phyloP scores from a whole-genome alignment of 2,113 vertebrate genomes.

The Malurus elegans region DNA sequence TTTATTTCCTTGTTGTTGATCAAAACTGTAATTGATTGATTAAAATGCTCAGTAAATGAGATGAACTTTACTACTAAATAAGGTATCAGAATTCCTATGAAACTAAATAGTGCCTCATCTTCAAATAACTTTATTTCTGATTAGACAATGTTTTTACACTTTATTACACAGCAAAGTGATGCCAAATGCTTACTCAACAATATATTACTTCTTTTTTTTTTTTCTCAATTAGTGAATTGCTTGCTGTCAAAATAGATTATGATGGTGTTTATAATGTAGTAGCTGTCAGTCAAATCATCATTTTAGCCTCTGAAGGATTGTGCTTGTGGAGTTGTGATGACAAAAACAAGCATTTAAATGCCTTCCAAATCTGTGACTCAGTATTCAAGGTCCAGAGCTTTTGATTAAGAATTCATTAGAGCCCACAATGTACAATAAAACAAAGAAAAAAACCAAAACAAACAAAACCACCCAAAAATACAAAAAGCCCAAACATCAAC shows the following conservation, averaged over 20 bases:
- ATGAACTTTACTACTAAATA: background rate
- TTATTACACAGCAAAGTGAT: background rate
- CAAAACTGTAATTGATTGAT: background rate
- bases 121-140: background rate
- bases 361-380: background rate
- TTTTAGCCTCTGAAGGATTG: background rate
- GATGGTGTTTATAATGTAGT: background rate
- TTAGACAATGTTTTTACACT: background rate
- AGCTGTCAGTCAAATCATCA: background rate
- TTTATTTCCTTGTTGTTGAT: background rate
- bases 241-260: background rate
- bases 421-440: background rate
- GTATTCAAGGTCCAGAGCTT: background rate
- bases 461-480: too few relatives aligned
- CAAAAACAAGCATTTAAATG: background rate
- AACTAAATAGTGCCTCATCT: background rate
- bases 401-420: background rate
- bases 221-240: background rate
- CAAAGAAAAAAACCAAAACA: background rate
- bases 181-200: background rate
- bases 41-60: background rate
- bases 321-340: background rate
- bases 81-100: background rate
- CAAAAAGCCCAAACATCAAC: background rate
- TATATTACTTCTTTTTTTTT: background rate